A percentile compares a stretch with the other conserved stretches of the same genome.
phyloP scores from a whole-genome alignment of 2,113 vertebrate genomes.

The Tragulus kanchil region DNA sequence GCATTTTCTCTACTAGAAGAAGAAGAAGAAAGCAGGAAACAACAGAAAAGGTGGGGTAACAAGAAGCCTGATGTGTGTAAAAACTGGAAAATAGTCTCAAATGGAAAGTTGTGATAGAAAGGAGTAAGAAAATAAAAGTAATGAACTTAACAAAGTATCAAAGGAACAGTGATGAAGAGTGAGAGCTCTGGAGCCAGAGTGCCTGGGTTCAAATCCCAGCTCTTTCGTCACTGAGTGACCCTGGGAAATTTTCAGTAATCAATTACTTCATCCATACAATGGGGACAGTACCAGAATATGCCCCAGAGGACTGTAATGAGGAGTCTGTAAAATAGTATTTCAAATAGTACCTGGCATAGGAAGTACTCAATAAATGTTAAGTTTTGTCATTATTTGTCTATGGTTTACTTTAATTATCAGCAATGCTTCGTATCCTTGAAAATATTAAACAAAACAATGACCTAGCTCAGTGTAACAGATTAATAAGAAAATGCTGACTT shows the following conservation, averaged over 20 bases:
- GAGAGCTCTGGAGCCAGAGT: neutral
- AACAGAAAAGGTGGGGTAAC: neutral
- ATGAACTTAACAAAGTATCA: neutral
- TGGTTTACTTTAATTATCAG: slow-evolving; percentile 1
- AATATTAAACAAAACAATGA: slow-evolving; percentile 46
- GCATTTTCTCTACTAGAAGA: slow-evolving; percentile 52
- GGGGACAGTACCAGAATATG: neutral
- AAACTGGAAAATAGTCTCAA: slow-evolving; percentile 60
- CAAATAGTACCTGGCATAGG: neutral
- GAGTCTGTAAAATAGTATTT: neutral
- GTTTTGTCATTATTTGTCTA: neutral
- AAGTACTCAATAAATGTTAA: slow-evolving; percentile 1
- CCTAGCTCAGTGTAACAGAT: slow-evolving; percentile 4
- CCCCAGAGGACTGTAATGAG: neutral
- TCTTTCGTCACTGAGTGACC: neutral
- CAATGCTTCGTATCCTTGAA: slow-evolving; percentile 38
- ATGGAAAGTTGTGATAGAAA: slow-evolving; percentile 47
- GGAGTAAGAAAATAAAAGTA: slow-evolving; percentile 48
- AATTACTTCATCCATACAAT: neutral
- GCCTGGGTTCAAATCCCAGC: neutral
- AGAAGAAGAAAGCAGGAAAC: slow-evolving; percentile 40
- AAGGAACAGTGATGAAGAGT: neutral
- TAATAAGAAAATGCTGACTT: slow-evolving; percentile 38
- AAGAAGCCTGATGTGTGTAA: neutral
- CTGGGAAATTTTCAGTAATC: neutral